Base-by-base conservation (phyloP, 2,888 invertebrate species). In the Tromatobia lineatoria region DNA sequence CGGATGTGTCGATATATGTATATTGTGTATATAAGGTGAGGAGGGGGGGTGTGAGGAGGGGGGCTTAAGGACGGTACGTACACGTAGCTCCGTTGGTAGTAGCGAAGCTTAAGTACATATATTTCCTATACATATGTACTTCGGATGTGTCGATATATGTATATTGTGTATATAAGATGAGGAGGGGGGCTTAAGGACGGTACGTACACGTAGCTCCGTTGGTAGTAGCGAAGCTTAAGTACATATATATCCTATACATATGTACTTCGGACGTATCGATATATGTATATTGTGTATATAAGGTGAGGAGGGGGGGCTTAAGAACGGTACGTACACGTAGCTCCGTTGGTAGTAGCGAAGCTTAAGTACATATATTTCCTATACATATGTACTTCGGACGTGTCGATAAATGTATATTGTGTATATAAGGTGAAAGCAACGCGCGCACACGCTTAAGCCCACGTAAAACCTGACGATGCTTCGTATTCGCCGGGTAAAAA, bases 1-100 rank as follows among this genome's bases (percentile, higher is more conserved):
- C 4, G 4, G 4, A 2, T 18, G 7, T 4, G 25, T 54, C 2
- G 1, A 23, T 18, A 2, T 11, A 54, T 54, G 54, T 54, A n/a
- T n/a, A 18, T 10, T 20, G 20, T 54, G 3, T 54, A 54, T 23
- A 57, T 18, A 15, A 38, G 38, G 11, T 11, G 15, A 20, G 2
- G 29, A 29, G 2, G 29, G 2, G 6, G 2, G 29, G 70, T 18
- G 64, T 34, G n/a, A 29, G 52, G 70, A 13, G 59, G 29, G 29
- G 59, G 38, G 38, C 45, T 54, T 13, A 38, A 38, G 59, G 45
- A 57, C 23, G 47, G 52, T 23, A 50, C 59, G 38, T 70, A 59
- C 52, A 42, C 15, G 15, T 50, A 61, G 29, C 10, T 13, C 57
- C 52, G 57, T 76, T 8, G 47, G 23, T 61, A 45, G 57, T 77